Percentiles rank a stretch among this genome's conserved stretches.
Conservation (phyloP, 2,888 invertebrate species). For the Diarsia dahlii region DNA sequence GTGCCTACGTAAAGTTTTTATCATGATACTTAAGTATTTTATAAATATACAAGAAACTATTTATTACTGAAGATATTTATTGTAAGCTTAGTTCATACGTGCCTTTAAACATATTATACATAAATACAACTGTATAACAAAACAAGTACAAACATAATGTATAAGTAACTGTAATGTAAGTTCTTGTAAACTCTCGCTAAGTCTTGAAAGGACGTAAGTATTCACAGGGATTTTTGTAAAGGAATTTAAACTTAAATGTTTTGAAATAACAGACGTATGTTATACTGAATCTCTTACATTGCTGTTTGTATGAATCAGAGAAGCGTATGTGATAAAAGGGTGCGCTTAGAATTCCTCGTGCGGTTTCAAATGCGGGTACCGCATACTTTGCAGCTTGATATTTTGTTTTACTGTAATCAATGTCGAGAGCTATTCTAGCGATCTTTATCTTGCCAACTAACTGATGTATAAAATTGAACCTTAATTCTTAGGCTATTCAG, state of each 20-base stretch:
- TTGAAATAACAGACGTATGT: slow-evolving; percentile 25
- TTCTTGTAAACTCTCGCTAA: slow-evolving; percentile 41
- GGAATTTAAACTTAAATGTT: slow-evolving; percentile 30
- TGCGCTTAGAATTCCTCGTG: neutral
- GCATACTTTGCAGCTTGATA: neutral
- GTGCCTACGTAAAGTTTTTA: slow-evolving; percentile 25
- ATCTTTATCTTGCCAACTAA: too few relatives aligned
- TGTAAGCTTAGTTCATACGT: slow-evolving; percentile 48
- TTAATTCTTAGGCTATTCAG: neutral
- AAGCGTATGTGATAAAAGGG: slow-evolving; percentile 8
- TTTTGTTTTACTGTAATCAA: neutral
- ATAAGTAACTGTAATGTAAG: slow-evolving; percentile 52
- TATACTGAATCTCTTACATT: slow-evolving; percentile 57
- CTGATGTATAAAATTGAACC: too few relatives aligned
- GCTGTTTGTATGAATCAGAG: slow-evolving; percentile 39
- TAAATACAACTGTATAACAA: slow-evolving; percentile 37
- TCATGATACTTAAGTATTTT: slow-evolving; percentile 53
- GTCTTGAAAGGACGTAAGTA: slow-evolving; percentile 29
- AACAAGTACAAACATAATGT: slow-evolving; percentile 62
- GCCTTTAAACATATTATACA: slow-evolving; percentile 41
- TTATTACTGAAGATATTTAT: slow-evolving; percentile 46
- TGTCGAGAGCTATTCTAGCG: neutral
- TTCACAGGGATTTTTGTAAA: slow-evolving; percentile 47
- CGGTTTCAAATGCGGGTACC: neutral
- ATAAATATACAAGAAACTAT: slow-evolving; percentile 38